Evolutionary conservation across 2,113 vertebrate genomes (phyloP).

Genomic region (Aphyosemion australe): DNA sequence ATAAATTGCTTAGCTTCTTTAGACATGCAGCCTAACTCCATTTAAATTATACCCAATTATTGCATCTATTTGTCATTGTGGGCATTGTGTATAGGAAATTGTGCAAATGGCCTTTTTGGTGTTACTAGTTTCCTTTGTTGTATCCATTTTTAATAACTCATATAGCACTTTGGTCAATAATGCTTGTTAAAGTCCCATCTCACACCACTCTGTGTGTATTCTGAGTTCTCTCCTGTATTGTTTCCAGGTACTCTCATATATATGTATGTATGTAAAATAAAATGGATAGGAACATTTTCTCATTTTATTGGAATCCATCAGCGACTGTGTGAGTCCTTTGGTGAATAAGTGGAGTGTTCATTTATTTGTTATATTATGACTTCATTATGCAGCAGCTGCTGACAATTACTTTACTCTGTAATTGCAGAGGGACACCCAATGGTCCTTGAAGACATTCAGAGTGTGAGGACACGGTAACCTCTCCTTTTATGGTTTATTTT

Average conservation of each 20-base stretch:
- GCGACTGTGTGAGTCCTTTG: slow-evolving; percentile 22
- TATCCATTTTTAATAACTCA: slow-evolving; percentile 47
- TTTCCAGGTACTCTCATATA: slow-evolving; percentile 27
- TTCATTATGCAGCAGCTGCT: slow-evolving; percentile 22
- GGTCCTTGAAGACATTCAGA: slow-evolving; percentile 15
- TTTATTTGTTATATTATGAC: slow-evolving; percentile 28
- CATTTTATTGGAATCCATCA: not conserved
- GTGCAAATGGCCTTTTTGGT: not conserved
- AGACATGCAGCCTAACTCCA: too few species aligned
- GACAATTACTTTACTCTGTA: slow-evolving; percentile 15
- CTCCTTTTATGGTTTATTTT: slow-evolving; percentile 24
- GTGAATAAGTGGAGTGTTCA: slow-evolving; percentile 18
- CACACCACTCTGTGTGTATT: slow-evolving; percentile 27
- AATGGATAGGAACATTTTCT: not conserved
- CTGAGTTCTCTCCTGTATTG: slow-evolving; percentile 30
- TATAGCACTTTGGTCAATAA: slow-evolving; percentile 48
- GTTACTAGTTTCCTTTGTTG: not conserved
- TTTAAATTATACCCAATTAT: too few species aligned
- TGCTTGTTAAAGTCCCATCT: slow-evolving; percentile 33
- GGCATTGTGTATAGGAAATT: too few species aligned
- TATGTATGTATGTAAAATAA: not conserved
- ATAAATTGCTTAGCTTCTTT: too few species aligned
- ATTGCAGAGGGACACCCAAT: slow-evolving; percentile 36
- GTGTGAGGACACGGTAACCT: slow-evolving; percentile 1
- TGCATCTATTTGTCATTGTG: too few species aligned